Evolutionary conservation across 2,113 vertebrate genomes (phyloP), one percentile per base, ranked within the genome.

Genomic region (Plectropomus leopardus): DNA sequence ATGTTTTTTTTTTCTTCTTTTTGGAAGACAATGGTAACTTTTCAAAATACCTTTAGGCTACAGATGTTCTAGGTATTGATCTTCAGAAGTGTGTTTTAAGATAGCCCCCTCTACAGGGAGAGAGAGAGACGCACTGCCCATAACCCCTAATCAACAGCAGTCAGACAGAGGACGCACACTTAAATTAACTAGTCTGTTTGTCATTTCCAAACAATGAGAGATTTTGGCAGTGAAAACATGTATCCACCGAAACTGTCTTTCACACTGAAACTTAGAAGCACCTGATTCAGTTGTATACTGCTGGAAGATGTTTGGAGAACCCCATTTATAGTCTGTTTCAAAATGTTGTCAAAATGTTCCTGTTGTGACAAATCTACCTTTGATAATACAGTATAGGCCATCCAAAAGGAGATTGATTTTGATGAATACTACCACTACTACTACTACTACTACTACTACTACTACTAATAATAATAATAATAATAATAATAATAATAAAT

Each of bases 321-420:
- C 0, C 3, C 4, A 3, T 32, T 58, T 72, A 45, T 45, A 63
- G 64, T 81, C 75, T 76, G 75, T 81, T 90, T 82, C 63, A 63
- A 80, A 87, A 76, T n/a, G n/a, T n/a, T n/a, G n/a, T n/a, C n/a
- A n/a, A n/a, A n/a, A n/a, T n/a, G n/a, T 80, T 82, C 9, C 36
- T 40, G 36, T 9, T 40, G 36, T 40, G 36, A 40, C 36, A 40
- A 40, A 8, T 84, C 71, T 76, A 73, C 68, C 76, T 92, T 74
- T 82, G 63, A 87, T 69, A 84, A 76, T 85, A 84, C 80, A 68
- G 86, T 85, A 84, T 82, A 68, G 86, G 54, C 54, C 58, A 72
- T 79, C 83, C 45, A 65, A n/a, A n/a, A 58, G 66, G 80, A 80
- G 64, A 54, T 42, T 11, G n/a, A n/a, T n/a, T n/a, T n/a, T n/a